A percentile compares a stretch with the other conserved stretches of the same genome.
phyloP scores from a whole-genome alignment of 35 echinoderm and acorn worm species.

The Ophioderma brevispina region DNA sequence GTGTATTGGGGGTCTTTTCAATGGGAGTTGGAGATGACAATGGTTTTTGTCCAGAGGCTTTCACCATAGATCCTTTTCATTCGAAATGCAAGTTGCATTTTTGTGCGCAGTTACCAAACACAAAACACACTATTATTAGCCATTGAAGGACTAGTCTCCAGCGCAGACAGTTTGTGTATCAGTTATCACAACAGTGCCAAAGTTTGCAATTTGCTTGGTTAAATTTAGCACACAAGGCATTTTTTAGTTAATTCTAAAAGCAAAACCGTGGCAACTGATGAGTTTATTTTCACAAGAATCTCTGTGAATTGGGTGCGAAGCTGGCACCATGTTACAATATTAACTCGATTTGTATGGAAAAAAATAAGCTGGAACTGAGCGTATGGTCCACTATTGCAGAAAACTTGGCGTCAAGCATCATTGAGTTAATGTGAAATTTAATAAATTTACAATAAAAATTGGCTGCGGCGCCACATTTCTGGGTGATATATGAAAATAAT shows the following conservation, averaged over 20 bases:
- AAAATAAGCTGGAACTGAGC: too few species aligned
- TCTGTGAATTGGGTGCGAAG: background rate
- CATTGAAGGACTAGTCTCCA: too few species aligned
- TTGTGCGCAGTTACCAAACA: background rate
- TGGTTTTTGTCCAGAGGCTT: background rate
- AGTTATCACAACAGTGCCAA: too few species aligned
- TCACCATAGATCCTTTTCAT: conserved; percentile 1
- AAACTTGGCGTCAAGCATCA: background rate
- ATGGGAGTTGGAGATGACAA: background rate
- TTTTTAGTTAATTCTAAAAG: too few species aligned
- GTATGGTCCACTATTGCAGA: too few species aligned
- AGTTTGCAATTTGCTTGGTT: too few species aligned
- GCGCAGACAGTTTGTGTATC: too few species aligned
- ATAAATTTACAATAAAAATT: conserved; percentile 13
- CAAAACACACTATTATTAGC: too few species aligned
- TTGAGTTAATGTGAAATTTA: background rate
- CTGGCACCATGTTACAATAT: background rate
- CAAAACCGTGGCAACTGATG: too few species aligned
- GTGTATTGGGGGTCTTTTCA: background rate
- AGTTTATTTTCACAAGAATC: background rate
- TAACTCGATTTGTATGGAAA: background rate
- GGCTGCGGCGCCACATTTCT: background rate
- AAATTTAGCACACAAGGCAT: background rate
- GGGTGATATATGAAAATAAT: background rate
- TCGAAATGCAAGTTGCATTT: background rate